These are phyloP conservation scores for Syngnathus scovelli DNA, from an alignment of 2,113 vertebrate species.

Conservation along the genomic window DNA sequence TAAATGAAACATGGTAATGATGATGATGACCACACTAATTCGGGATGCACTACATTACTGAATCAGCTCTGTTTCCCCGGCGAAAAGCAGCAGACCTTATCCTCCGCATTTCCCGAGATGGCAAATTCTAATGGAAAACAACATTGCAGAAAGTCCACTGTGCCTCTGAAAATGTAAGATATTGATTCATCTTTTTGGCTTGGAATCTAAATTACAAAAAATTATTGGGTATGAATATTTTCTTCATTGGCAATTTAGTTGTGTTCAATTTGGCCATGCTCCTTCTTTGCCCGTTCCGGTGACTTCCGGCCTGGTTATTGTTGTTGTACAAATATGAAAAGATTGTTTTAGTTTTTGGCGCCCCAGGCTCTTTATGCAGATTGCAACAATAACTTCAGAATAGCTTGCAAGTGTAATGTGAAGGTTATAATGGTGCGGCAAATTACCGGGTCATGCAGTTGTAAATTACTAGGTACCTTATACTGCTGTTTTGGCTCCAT, in stretches of 20 bases:
- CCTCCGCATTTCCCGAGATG: background rate
- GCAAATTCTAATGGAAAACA: background rate
- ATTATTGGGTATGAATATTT: no score
- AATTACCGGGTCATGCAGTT: background rate
- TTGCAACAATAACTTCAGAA: background rate
- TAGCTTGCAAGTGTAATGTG: background rate
- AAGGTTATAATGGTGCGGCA: background rate
- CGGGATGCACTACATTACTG: background rate
- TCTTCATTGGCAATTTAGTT: no score
- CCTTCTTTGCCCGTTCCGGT: no score
- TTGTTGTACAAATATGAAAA: background rate
- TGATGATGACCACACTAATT: background rate
- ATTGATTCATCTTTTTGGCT: background rate
- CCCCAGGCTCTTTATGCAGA: background rate
- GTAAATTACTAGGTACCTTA: background rate
- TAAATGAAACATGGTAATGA: slow-evolving; percentile 5
- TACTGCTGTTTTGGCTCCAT: background rate
- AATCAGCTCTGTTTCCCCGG: background rate
- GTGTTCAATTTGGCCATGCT: no score
- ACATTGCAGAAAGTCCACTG: background rate
- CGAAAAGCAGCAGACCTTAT: background rate
- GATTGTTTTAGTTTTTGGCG: background rate
- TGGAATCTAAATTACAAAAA: no score
- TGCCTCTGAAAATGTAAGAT: background rate
- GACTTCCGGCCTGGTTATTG: background rate